phyloP scores from a whole-genome alignment of 2,888 invertebrate genomes.

The Operophtera brumata region DNA sequence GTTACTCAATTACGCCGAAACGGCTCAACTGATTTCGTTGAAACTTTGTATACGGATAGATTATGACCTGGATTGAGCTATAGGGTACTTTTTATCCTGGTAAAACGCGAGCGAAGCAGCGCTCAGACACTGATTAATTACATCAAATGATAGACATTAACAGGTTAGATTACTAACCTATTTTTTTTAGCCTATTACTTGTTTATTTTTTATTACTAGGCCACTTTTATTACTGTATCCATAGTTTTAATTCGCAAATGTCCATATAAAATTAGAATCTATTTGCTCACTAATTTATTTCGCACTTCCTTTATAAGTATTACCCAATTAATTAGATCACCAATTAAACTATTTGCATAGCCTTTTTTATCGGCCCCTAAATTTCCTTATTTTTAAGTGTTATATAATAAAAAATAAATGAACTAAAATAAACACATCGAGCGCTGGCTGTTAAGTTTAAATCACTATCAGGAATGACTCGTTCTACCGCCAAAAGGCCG shows the following conservation, averaged over 20 bases:
- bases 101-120: too few species aligned
- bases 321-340: not conserved
- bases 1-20: too few species aligned
- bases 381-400: conserved; percentile 3
- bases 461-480: not conserved
- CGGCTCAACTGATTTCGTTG: too few species aligned
- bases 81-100: too few species aligned
- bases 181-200: too few species aligned
- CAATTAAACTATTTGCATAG: conserved; percentile 1
- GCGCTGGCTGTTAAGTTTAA: not conserved
- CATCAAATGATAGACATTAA: too few species aligned
- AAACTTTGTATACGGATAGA: too few species aligned
- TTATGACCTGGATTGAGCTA: too few species aligned
- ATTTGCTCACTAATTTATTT: conserved; percentile 5
- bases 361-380: conserved; percentile 4
- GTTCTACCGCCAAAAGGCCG: conserved; percentile 18
- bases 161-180: too few species aligned
- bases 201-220: too few species aligned
- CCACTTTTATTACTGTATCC: too few species aligned
- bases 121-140: too few species aligned
- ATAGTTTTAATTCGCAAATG: not conserved
- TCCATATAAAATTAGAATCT: not conserved
- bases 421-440: not conserved
- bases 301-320: conserved; percentile 1
- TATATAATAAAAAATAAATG: not conserved